Conservation (phyloP, 2,797 vertebrate genomes). For the Cyclopterus lumpus region DNA sequence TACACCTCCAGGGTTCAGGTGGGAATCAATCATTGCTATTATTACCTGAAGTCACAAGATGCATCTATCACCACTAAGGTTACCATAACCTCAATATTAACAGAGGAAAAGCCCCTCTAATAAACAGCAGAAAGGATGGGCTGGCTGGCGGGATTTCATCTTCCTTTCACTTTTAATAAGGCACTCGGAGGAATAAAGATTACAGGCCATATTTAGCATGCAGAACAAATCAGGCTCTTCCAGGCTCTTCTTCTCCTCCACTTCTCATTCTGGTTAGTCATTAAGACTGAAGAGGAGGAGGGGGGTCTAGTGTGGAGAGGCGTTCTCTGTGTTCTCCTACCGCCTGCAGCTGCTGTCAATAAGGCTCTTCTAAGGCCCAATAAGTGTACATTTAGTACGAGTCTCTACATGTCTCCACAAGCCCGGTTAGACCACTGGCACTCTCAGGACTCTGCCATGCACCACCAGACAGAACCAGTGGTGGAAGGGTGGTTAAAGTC, state of each 20-base stretch:
- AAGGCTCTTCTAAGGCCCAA: conserved; percentile 60
- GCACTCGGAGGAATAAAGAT: conserved; percentile 83
- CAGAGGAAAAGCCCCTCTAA: conserved; percentile 82
- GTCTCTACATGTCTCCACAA: conserved; percentile 46
- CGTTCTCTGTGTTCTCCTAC: conserved; percentile 65
- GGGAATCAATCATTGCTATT: conserved; percentile 83
- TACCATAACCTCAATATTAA: conserved; percentile 90
- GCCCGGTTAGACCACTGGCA: conserved; percentile 54
- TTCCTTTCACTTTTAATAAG: conserved; percentile 86
- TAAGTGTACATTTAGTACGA: conserved; percentile 56
- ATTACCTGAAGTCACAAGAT: conserved; percentile 83
- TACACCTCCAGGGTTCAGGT: conserved; percentile 84
- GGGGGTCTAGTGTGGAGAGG: conserved; percentile 53
- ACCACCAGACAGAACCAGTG: conserved; percentile 49
- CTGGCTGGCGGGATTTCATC: conserved; percentile 79
- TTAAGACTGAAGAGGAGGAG: conserved; percentile 73
- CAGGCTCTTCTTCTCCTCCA: conserved; percentile 80
- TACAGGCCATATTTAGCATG: conserved; percentile 90
- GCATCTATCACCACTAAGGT: conserved; percentile 85
- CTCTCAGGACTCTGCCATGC: conserved; percentile 37
- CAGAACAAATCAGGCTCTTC: conserved; percentile 87
- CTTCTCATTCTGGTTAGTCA: conserved; percentile 86
- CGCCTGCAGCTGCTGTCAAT: conserved; percentile 78
- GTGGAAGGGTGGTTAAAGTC: conserved; percentile 55
- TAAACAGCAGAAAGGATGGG: conserved; percentile 85